Evolutionary conservation across 1,140 invertebrate species (phyloP).

Genomic region (Drosophila erecta): DNA sequence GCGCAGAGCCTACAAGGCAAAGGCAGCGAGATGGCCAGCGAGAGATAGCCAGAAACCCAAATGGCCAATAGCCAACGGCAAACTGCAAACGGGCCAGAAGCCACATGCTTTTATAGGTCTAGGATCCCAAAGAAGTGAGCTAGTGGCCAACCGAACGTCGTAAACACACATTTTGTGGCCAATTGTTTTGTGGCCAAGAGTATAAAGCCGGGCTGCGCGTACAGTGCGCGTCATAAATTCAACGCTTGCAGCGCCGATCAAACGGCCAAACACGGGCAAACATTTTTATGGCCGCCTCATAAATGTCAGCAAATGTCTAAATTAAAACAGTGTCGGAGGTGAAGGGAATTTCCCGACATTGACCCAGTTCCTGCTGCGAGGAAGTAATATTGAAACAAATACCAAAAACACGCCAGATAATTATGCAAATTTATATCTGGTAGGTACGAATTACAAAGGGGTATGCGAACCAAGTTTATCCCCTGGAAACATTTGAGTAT

Average conservation of each 20-base stretch:
- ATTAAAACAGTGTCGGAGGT: constrained; percentile 25
- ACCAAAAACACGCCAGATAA: constrained; percentile 23
- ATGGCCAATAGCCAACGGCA: constrained; percentile 28
- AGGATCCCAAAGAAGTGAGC: background rate
- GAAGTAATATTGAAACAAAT: constrained; percentile 17
- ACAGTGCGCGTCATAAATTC: constrained; percentile 56
- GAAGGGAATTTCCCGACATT: constrained; percentile 21
- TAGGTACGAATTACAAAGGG: constrained; percentile 55
- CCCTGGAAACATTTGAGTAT: background rate
- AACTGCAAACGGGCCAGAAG: constrained; percentile 11
- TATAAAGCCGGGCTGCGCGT: constrained; percentile 7
- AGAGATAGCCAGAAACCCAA: constrained; percentile 34
- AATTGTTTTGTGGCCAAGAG: constrained; percentile 36
- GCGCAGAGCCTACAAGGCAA: constrained; percentile 49
- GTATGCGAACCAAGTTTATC: constrained; percentile 1
- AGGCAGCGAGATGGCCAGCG: constrained; percentile 35
- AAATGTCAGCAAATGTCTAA: constrained; percentile 55
- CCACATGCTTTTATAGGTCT: constrained; percentile 42
- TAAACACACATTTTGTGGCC: constrained; percentile 62
- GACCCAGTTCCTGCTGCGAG: constrained; percentile 34
- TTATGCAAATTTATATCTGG: constrained; percentile 36
- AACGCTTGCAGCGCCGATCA: constrained; percentile 34
- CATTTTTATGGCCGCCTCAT: constrained; percentile 36
- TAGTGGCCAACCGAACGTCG: constrained; percentile 24
- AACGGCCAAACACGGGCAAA: constrained; percentile 48